phyloP scores from a whole-genome alignment of 2,888 invertebrate species.

The Tricholauxania praeusta region DNA sequence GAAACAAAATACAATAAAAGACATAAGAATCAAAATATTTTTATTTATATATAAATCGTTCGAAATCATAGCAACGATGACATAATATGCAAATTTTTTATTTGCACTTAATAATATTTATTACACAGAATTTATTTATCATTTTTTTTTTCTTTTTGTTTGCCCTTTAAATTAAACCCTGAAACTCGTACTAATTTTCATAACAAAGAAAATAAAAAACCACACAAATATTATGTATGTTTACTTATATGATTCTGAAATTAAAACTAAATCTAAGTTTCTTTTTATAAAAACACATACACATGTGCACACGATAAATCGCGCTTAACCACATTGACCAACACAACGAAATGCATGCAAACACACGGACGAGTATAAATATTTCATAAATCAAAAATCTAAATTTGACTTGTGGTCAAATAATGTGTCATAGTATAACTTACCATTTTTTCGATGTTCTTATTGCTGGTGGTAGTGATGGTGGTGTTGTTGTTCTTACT shows the following conservation, averaged over 20 bases:
- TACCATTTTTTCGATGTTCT: constrained; percentile 6
- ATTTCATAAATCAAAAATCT: neutral
- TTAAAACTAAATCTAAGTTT: no score
- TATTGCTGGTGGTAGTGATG: neutral
- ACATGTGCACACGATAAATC: no score
- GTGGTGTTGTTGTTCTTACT: constrained; percentile 17
- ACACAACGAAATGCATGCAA: no score
- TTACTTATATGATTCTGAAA: neutral
- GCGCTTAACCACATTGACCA: no score
- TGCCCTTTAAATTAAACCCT: constrained; percentile 33
- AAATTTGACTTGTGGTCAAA: no score
- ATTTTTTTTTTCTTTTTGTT: constrained; percentile 28
- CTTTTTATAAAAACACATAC: no score
- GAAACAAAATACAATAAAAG: no score
- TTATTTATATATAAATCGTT: no score
- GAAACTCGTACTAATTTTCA: constrained; percentile 22
- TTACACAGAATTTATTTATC: constrained; percentile 1
- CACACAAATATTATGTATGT: neutral
- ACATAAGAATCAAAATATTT: no score
- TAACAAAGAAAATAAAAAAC: neutral
- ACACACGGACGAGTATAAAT: neutral
- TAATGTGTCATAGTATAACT: neutral
- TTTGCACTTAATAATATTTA: no score
- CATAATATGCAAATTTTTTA: no score
- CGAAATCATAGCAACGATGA: no score